Evolutionary conservation across 2,888 invertebrate species (phyloP), one percentile per base, ranked within the genome.

Genomic region (Patella ulyssiponensis): DNA sequence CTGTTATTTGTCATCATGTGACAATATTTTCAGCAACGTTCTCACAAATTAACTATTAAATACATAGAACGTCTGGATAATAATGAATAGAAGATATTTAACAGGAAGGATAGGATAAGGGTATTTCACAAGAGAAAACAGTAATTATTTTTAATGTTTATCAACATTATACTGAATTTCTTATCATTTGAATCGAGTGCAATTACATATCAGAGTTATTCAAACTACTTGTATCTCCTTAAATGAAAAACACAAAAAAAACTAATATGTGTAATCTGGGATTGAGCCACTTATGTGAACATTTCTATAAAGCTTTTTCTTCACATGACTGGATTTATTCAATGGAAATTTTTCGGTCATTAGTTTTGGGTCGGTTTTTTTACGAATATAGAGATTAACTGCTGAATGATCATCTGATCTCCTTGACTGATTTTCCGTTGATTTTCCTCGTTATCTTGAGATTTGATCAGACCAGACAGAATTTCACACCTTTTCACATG

Each of bases 311-410:
- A 64, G 44, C 23, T 64, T 23, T 23, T 23, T 23, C 20, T 64
- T 12, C 23, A 64, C 64, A 64, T 64, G 64, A 64, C 64, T 64
- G 64, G 23, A 11, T 64, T 64, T 64, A 23, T 23, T 64, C 64
- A 64, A 64, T 64, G 23, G 64, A 64, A 23, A 64, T 64, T 64
- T 64, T 64, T 64, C 64, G 64, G 20, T 64, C 64, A 23, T 64
- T 64, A 64, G 64, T 23, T 64, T 64, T 64, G 20, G 64, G 64
- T 20, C 20, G 64, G 11, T 64, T 44, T 44, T 44, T 44, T 44
- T 44, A 44, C 9, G 44, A 44, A 44, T 7, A 9, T 23, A n/a
- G 20, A 12, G 64, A 64, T 64, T 64, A 64, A 23, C 23, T 64
- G 64, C 20, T 64, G 64, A 64, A 64, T 64, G 20, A 64, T 64